Conservation (phyloP, 2,113 vertebrate genomes). For the Rhombomys opimus region DNA sequence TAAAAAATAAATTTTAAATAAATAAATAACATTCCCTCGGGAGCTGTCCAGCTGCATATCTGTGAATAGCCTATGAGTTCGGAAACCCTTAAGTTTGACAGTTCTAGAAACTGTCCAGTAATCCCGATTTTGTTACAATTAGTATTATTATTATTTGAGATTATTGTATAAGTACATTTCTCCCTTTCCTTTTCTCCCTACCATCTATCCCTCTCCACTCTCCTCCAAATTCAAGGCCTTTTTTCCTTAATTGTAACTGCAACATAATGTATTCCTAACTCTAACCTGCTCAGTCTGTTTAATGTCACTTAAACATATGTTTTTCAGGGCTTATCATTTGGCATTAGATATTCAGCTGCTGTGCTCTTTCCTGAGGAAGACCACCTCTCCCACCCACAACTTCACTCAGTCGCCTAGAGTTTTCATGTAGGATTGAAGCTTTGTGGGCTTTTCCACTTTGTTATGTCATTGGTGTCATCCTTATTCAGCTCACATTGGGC, state of each 20-base stretch:
- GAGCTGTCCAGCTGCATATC: not conserved
- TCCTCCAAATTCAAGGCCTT: not conserved
- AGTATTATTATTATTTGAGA: not conserved
- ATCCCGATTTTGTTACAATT: not conserved
- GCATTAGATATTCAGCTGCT: not conserved
- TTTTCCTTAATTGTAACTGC: not conserved
- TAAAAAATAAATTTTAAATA: not conserved
- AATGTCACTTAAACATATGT: not conserved
- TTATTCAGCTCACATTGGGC: not conserved
- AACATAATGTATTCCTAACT: not conserved
- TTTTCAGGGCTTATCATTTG: not conserved
- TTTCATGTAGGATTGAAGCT: not conserved
- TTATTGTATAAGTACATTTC: not conserved
- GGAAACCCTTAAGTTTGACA: conserved; percentile 36
- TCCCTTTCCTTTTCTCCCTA: not conserved
- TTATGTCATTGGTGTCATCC: not conserved
- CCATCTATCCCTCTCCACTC: not conserved
- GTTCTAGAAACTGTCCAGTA: not conserved
- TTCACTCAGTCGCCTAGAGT: too few species aligned
- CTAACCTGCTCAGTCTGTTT: not conserved
- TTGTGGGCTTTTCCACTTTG: not conserved
- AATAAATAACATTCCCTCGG: not conserved
- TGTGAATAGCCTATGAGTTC: not conserved
- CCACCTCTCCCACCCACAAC: not conserved
- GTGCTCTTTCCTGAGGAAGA: not conserved